Conservation (phyloP, 2,888 invertebrate genomes). For the Lypha dubia region DNA sequence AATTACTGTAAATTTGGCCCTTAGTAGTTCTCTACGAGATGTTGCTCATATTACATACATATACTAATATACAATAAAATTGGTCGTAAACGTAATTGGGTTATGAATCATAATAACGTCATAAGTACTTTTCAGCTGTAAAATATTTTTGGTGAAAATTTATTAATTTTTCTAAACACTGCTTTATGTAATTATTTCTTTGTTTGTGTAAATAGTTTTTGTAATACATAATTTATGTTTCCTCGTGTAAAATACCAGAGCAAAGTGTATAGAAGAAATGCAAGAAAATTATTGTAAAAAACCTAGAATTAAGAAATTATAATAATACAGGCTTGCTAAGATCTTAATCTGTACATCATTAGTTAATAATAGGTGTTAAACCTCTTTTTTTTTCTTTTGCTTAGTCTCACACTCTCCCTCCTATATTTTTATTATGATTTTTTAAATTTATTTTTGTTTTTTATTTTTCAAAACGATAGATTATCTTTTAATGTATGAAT, state of each 20-base stretch:
- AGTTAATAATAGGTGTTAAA: slow-evolving; percentile 65
- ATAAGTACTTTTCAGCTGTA: too few relatives aligned
- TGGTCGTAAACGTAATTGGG: too few relatives aligned
- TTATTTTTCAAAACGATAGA: slow-evolving; percentile 31
- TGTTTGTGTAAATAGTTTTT: not conserved
- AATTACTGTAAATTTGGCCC: too few relatives aligned
- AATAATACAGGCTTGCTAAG: slow-evolving; percentile 70
- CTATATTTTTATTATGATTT: not conserved
- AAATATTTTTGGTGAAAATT: too few relatives aligned
- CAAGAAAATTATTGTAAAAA: slow-evolving; percentile 55
- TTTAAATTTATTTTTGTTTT: slow-evolving; percentile 2
- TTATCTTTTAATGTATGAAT: slow-evolving; percentile 39
- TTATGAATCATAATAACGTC: too few relatives aligned
- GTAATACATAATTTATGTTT: slow-evolving; percentile 71
- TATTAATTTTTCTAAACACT: too few relatives aligned
- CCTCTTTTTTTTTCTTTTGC: slow-evolving; percentile 33
- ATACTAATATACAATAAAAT: too few relatives aligned
- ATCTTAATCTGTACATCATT: slow-evolving; percentile 58
- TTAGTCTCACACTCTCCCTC: not conserved
- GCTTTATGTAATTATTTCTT: not conserved
- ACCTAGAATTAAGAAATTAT: slow-evolving; percentile 55
- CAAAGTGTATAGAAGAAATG: slow-evolving; percentile 31
- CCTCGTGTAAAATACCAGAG: slow-evolving; percentile 34
- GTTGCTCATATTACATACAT: too few relatives aligned
- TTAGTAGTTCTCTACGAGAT: too few relatives aligned